These are phyloP conservation scores for Mycalesis mineus DNA, from an alignment of 2,888 invertebrate species.

Conservation along the genomic window DNA sequence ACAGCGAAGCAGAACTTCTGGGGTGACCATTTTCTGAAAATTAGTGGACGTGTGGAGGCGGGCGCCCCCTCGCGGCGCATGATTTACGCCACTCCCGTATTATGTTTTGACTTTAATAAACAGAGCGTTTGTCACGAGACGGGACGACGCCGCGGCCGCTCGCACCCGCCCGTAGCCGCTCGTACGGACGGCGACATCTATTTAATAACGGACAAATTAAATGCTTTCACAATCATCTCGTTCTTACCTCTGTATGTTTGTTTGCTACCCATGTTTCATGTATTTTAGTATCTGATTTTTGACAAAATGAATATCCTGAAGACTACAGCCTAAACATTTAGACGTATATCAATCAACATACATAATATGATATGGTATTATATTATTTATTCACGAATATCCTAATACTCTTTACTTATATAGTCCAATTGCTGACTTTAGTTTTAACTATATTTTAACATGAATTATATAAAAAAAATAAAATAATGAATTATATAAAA, in stretches of 20 bases:
- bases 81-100: conserved; percentile 81
- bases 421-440: no score
- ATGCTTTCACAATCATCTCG: neutral
- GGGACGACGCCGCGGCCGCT: conserved; percentile 46
- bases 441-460: no score
- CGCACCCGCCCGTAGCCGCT: no score
- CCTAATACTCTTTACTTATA: no score
- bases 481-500: no score
- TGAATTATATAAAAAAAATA: no score
- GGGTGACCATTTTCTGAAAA: conserved; percentile 69
- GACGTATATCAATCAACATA: no score
- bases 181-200: conserved; percentile 15
- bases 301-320: no score
- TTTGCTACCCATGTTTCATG: neutral
- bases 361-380: no score
- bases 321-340: no score
- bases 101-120: conserved; percentile 82
- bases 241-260: neutral
- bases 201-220: conserved; percentile 5
- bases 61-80: conserved; percentile 56
- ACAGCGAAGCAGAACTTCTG: conserved; percentile 53
- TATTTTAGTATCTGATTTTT: no score
- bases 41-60: conserved; percentile 59
- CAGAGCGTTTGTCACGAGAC: conserved; percentile 73
- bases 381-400: no score